Conservation (phyloP, 1,140 invertebrate genomes). For the Battus philenor region DNA sequence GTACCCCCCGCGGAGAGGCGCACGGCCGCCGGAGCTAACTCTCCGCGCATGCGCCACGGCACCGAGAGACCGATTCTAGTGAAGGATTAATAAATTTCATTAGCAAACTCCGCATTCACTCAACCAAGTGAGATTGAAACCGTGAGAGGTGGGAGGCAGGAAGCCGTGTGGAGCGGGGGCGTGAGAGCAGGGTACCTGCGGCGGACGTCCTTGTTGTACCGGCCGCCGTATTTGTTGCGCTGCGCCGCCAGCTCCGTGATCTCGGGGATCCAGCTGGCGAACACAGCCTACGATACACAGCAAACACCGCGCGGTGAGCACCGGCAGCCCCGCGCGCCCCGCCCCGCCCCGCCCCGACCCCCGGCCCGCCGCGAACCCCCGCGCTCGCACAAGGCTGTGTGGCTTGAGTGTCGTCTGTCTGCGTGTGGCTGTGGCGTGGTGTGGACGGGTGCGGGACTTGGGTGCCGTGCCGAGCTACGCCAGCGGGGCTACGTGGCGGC, state of each 20-base stretch:
- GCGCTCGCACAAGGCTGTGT: conserved; percentile 70
- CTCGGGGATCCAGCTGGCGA: conserved; percentile 99
- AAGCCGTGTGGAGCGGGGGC: conserved; percentile 73
- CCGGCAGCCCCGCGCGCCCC: conserved; percentile 45
- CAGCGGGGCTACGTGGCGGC: conserved; percentile 63
- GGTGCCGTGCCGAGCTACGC: conserved; percentile 71
- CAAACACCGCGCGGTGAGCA: conserved; percentile 68
- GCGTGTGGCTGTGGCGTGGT: conserved; percentile 65
- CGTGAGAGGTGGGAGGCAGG: conserved; percentile 66
- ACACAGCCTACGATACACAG: conserved; percentile 91
- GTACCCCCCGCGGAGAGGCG: conserved; percentile 50
- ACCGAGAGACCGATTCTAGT: conserved; percentile 78
- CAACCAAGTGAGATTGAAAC: conserved; percentile 73
- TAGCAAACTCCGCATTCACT: conserved; percentile 78
- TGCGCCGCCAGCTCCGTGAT: conserved; percentile 98
- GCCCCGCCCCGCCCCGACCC: no score
- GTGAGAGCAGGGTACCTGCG: conserved; percentile 89
- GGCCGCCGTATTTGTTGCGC: conserved; percentile 98
- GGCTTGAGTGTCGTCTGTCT: conserved; percentile 71
- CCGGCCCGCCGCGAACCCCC: conserved; percentile 60
- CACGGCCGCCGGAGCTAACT: conserved; percentile 74
- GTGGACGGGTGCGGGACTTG: conserved; percentile 66
- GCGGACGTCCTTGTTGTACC: conserved; percentile 97
- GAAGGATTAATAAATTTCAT: conserved; percentile 77
- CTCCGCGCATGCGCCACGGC: conserved; percentile 77